phyloP scores from a whole-genome alignment of 2,797 vertebrate genomes.

The Bucorvus abyssinicus region DNA sequence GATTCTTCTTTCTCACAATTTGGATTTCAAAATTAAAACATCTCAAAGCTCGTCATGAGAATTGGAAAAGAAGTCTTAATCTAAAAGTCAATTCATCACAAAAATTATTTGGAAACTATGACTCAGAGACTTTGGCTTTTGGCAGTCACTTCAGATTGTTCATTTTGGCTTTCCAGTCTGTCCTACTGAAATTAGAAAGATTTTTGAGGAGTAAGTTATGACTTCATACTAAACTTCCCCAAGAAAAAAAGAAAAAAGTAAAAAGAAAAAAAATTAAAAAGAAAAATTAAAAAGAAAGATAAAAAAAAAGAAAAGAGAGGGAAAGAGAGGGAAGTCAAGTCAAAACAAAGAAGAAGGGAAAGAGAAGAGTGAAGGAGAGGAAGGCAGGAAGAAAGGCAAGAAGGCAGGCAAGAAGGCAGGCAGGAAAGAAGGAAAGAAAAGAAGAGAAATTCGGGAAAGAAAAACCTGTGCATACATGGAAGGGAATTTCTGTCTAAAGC shows the following conservation, averaged over 20 bases:
- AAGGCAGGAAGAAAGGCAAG: accelerated
- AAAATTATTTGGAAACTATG: neutral
- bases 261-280: too few species aligned
- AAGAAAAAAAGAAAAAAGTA: neutral
- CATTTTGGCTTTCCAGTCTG: neutral
- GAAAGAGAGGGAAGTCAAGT: neutral
- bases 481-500: neutral
- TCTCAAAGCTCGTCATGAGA: neutral
- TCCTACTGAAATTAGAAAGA: neutral
- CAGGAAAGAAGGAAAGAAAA: neutral
- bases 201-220: neutral
- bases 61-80: neutral
- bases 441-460: neutral
- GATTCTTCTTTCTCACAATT: neutral
- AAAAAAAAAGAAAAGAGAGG: neutral
- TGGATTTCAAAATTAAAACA: neutral
- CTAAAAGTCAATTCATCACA: neutral
- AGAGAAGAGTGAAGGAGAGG: too few species aligned
- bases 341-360: neutral
- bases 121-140: neutral
- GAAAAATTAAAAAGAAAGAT: neutral
- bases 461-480: accelerated
- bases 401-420: too few species aligned
- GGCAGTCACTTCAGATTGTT: neutral
- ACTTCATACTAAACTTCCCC: neutral